These are phyloP conservation scores for Eueides isabella DNA, from an alignment of 1,140 invertebrate species.

Conservation along the genomic window DNA sequence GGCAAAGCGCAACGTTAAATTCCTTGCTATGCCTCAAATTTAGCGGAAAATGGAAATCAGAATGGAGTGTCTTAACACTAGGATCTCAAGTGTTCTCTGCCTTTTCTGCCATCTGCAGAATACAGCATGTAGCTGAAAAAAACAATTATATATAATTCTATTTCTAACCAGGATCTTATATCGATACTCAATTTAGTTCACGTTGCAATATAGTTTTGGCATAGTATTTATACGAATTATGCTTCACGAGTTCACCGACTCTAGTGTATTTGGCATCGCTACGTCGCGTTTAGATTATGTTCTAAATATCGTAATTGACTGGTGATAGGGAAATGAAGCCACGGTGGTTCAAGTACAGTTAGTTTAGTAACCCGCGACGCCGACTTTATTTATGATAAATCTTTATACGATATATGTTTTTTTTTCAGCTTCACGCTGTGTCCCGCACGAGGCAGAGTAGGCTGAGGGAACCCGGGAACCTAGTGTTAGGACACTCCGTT, in stretches of 20 bases:
- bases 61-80: too few species aligned
- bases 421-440: background rate
- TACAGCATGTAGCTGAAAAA: too few species aligned
- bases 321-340: background rate
- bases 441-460: too few species aligned
- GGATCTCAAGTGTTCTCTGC: too few species aligned
- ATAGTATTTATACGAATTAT: background rate
- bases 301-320: background rate
- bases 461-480: background rate
- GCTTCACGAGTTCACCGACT: constrained; percentile 26
- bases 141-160: background rate
- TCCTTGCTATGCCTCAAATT: too few species aligned
- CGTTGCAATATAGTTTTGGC: background rate
- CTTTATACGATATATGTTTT: background rate
- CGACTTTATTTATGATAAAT: background rate
- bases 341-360: background rate
- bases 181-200: background rate
- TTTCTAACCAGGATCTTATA: background rate
- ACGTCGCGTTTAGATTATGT: background rate
- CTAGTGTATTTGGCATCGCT: constrained; percentile 8
- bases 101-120: too few species aligned
- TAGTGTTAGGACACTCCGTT: background rate
- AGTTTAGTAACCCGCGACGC: too few species aligned
- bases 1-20: too few species aligned
- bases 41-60: too few species aligned